Base-by-base conservation (phyloP, 2,888 invertebrate species). In the Hecatera dysodea region DNA sequence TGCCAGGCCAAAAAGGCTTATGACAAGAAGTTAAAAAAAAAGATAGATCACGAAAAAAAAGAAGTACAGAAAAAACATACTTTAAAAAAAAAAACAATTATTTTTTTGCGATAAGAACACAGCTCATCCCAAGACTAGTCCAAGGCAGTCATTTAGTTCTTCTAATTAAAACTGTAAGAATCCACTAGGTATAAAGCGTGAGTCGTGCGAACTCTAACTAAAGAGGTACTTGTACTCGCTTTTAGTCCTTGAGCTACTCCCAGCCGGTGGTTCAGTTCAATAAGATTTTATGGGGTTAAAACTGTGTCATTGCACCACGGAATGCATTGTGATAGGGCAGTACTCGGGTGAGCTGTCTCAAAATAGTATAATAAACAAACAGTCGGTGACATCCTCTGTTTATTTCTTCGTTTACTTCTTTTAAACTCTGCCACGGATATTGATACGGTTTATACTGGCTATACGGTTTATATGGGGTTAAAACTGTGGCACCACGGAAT, bases 241-340 rank as follows among this genome's bases (percentile, higher is more conserved):
- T 52, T 61, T 70, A 57, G 46, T 79, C 70, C 64, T 70, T 62
- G 57, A 70, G 62, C 29, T 66, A 63, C 53, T 66, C 19, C 17
- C n/a, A 29, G 9, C 22, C 39, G 2, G 39, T 22, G 1, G 29
- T 60, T 59, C n/a, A 46, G 36, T 62, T 50, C 77, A 65, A 64
- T 46, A 65, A 22, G 42, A 53, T 63, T 63, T 53, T 53, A 57
- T 44, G 22, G 27, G 42, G 46, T 56, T 77, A 39, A 15, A 56
- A 33, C 27, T 52, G n/a, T 56, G 44, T 59, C 33, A 61, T 52
- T 77, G 44, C 48, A 75, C 68, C n/a, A 36, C 29, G 27, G 24
- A 44, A 60, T 71, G 36, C 27, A 46, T 42, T 53, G 17, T 1
- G 5, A 33, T 57, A 22, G 7, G 50, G 55, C 11, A 15, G 7